phyloP scores from a whole-genome alignment of 1,140 invertebrate species.

The Hormaphis cornu region DNA sequence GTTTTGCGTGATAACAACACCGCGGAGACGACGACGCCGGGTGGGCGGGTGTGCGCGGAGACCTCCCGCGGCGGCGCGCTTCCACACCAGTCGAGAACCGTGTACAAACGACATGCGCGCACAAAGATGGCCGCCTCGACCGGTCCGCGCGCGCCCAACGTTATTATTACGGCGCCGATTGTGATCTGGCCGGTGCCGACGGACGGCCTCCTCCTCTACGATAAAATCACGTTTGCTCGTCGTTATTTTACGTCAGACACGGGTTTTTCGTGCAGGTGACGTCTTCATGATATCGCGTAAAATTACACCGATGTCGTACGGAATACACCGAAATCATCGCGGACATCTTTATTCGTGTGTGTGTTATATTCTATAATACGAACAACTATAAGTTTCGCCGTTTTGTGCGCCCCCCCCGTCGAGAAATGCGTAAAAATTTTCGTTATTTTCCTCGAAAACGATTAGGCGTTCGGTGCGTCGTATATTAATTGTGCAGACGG shows the following conservation, averaged over 20 bases:
- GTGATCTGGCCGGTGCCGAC: neutral
- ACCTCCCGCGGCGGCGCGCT: conserved; percentile 15
- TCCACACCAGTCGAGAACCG: conserved; percentile 16
- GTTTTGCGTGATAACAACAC: too few species aligned
- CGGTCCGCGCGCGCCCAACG: neutral
- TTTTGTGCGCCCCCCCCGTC: neutral
- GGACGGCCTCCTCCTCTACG: neutral
- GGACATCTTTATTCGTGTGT: conserved; percentile 5
- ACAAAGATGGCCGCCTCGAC: conserved; percentile 17
- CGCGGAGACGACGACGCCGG: too few species aligned
- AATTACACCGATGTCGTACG: too few species aligned
- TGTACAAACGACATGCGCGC: conserved; percentile 2
- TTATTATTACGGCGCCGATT: neutral
- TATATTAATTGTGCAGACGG: neutral
- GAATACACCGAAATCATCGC: too few species aligned
- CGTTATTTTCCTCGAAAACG: neutral
- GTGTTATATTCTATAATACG: neutral
- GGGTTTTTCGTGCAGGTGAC: neutral
- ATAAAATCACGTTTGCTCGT: neutral
- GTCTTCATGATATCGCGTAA: neutral
- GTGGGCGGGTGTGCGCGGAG: neutral
- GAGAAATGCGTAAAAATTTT: neutral
- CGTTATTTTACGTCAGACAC: too few species aligned
- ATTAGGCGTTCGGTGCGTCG: too few species aligned
- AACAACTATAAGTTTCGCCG: neutral